Percentiles rank a stretch among this genome's conserved stretches.
Conservation (phyloP, 2,113 vertebrate species). For the Nipponia nippon region DNA sequence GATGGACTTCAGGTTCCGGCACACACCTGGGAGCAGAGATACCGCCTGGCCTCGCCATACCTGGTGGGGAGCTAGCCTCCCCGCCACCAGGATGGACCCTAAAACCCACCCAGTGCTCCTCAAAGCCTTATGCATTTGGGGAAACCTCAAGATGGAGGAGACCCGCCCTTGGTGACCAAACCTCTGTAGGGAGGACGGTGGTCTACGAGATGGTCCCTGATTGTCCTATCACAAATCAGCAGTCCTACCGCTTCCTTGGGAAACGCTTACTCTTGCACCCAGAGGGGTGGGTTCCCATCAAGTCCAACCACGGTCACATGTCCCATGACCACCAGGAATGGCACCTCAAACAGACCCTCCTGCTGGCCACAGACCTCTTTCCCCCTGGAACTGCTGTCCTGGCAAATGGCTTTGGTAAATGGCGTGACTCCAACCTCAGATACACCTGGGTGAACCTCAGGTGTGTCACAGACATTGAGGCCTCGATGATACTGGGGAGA, state of each 20-base stretch:
- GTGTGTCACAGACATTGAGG: accelerated
- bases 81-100: not conserved
- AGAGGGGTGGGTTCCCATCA: not conserved
- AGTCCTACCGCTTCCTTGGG: accelerated
- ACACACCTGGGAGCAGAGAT: slow-evolving; percentile 81
- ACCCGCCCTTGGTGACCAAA: accelerated
- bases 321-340: not conserved
- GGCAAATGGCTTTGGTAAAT: not conserved
- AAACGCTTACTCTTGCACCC: not conserved
- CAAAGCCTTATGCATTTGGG: not conserved
- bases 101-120: not conserved
- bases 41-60: accelerated
- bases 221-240: not conserved
- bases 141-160: not conserved
- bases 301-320: accelerated
- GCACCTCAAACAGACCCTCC: not conserved
- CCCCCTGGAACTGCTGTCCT: not conserved
- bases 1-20: slow-evolving; percentile 95
- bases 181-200: not conserved
- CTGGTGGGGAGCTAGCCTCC: not conserved
- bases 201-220: accelerated
- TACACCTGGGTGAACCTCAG: not conserved
- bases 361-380: not conserved
- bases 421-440: accelerated
- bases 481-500: accelerated